phyloP scores from a whole-genome alignment of 2,113 vertebrate species.

The Pleuronectes platessa region DNA sequence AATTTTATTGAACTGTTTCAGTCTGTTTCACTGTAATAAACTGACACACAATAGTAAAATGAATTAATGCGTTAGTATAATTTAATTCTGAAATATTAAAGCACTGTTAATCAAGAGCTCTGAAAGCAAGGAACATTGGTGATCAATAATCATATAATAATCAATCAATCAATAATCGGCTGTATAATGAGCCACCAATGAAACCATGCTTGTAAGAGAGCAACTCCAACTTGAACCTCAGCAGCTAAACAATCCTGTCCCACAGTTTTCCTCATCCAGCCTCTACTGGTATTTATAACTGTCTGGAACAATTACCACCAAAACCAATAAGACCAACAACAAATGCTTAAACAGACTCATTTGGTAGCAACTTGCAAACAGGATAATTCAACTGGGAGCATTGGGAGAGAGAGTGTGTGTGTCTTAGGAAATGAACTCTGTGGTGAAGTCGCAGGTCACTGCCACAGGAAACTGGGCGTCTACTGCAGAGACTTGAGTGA shows the following conservation, averaged over 20 bases:
- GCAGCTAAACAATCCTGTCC: neutral
- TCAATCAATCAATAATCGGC: neutral
- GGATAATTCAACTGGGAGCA: too few species aligned
- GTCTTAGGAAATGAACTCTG: conserved; percentile 19
- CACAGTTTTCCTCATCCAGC: neutral
- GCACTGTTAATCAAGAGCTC: neutral
- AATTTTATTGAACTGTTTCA: too few species aligned
- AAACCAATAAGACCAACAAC: conserved; percentile 1
- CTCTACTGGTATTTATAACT: neutral
- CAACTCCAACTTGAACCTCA: neutral
- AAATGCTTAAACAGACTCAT: neutral
- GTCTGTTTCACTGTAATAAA: too few species aligned
- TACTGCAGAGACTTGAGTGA: conserved; percentile 50
- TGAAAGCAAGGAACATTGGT: too few species aligned
- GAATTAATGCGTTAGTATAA: too few species aligned
- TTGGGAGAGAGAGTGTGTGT: neutral
- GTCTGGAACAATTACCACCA: neutral
- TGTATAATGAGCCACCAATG: too few species aligned
- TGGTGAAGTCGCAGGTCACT: conserved; percentile 35
- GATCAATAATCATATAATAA: neutral
- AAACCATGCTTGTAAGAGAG: neutral
- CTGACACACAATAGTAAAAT: too few species aligned
- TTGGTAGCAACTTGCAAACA: neutral
- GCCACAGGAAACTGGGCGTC: conserved; percentile 58
- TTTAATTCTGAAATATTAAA: neutral